A percentile compares a stretch with the other conserved stretches of the same genome.
Conservation (phyloP, 2,113 vertebrate species). For the Electrona antarctica region DNA sequence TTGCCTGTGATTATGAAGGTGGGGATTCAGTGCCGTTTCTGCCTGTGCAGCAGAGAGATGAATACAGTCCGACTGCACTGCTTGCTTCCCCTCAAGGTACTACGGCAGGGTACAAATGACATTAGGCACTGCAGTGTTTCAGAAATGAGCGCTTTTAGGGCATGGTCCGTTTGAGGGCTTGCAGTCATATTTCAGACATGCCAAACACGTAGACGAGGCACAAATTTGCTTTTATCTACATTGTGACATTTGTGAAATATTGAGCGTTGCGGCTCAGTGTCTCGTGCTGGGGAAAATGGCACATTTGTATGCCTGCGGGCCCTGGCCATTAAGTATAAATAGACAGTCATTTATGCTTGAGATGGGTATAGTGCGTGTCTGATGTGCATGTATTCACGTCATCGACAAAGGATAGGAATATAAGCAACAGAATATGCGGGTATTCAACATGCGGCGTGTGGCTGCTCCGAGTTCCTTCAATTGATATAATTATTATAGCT, state of each 20-base stretch:
- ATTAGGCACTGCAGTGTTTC: constrained; percentile 10
- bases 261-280: constrained; percentile 10
- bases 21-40: too few relatives aligned
- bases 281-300: constrained; percentile 14
- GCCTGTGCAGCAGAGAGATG: neutral
- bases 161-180: constrained; percentile 22
- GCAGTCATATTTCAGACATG: constrained; percentile 38
- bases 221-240: constrained; percentile 43
- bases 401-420: constrained; percentile 5
- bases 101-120: constrained; percentile 16
- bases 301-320: constrained; percentile 12
- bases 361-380: constrained; percentile 6
- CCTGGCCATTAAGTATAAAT: constrained; percentile 23
- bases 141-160: constrained; percentile 28
- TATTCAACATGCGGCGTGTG: neutral
- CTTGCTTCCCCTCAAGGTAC: neutral
- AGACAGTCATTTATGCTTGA: constrained; percentile 17
- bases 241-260: constrained; percentile 48
- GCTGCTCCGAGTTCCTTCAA: neutral
- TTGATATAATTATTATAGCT: neutral
- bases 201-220: constrained; percentile 16
- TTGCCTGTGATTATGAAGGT: too few relatives aligned
- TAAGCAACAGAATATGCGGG: neutral
- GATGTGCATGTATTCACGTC: constrained; percentile 18
- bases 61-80: neutral